Evolutionary conservation across 2,113 vertebrate genomes (phyloP), one percentile per base, ranked within the genome.

Genomic region (Hucho hucho): DNA sequence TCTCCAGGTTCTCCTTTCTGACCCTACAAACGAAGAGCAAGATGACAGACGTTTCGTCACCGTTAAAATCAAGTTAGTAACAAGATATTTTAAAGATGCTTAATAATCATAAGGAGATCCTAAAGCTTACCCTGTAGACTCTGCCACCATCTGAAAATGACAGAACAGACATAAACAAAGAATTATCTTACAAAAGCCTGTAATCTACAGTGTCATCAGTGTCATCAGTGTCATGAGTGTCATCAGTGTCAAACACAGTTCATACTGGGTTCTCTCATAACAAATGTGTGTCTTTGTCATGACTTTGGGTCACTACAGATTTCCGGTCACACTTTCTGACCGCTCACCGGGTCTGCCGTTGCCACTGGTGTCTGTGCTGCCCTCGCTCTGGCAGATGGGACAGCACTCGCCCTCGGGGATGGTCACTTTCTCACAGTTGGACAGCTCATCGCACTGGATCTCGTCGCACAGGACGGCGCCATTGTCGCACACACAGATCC

Each of bases 1-100:
- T 96, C 88, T 79, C 98, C 98, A 22, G 98, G 97, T 82, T 99
- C 98, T 86, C 98, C 98, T 88, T 99, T 99, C 90, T 96, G 95
- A 79, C 97, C 98, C 97, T 99, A 75, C 13, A 75, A 66, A 75
- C 16, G 79, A 81, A 20, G 4, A 0, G 3, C 20, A 75, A 37
- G 25, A 46, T 59, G 18, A 37, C 18, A 26, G 18, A 22, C 4
- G n/a, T 59, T n/a, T 4, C n/a, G 22, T n/a, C 9, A 74, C 11
- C 20, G 46, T 25, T 63, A 58, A 26, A 73, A 70, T 56, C 32
- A 16, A 69, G 49, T 43, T 53, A 18, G 13, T 18, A 4, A 18
- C 1, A 53, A 1, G 16, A 18, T 1, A 53, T 53, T 70, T 14
- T 65, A 2, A 59, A 47, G n/a, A 24, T 63, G 18, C 37, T 43